A percentile compares a stretch with the other conserved stretches of the same genome.
phyloP scores from a whole-genome alignment of 2,797 vertebrate genomes.

The Leucoraja ocellata region DNA sequence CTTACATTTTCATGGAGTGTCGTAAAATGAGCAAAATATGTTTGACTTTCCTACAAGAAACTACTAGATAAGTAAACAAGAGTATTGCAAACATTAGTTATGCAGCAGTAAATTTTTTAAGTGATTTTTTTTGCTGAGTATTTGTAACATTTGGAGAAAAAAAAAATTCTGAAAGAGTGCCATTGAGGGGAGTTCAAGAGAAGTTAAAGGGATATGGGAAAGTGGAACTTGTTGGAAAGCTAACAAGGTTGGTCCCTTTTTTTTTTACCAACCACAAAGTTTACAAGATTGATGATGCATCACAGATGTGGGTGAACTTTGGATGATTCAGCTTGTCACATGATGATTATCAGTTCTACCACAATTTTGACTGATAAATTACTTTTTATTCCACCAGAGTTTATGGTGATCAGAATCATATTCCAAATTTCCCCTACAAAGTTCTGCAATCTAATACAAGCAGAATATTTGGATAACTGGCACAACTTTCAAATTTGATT shows the following conservation, averaged over 20 bases:
- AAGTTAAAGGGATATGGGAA: too few species aligned
- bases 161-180: background rate
- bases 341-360: background rate
- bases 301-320: background rate
- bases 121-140: background rate
- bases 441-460: background rate
- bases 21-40: background rate
- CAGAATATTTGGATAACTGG: background rate
- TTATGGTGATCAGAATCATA: background rate
- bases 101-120: background rate
- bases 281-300: background rate
- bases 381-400: background rate
- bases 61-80: background rate
- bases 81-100: background rate
- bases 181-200: too few species aligned
- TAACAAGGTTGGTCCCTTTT: too few species aligned
- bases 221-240: too few species aligned
- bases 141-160: background rate
- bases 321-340: background rate
- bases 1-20: background rate
- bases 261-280: background rate
- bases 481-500: background rate
- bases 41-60: background rate
- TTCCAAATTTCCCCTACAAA: background rate
- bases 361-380: background rate